A percentile compares a stretch with the other conserved stretches of the same genome.
phyloP scores from a whole-genome alignment of 2,888 invertebrate genomes.

The Ectemnius cavifrons region DNA sequence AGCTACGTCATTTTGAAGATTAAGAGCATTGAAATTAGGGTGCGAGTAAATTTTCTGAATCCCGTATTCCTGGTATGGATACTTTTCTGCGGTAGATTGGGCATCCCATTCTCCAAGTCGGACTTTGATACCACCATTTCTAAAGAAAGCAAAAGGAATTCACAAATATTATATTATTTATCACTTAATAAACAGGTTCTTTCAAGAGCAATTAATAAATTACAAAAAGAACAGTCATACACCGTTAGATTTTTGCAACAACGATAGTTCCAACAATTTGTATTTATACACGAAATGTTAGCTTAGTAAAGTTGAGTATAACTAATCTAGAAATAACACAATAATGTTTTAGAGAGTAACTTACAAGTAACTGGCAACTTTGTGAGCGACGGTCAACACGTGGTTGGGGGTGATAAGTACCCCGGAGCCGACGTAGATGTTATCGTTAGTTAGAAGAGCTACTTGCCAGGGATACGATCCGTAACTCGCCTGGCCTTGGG shows the following conservation, averaged over 20 bases:
- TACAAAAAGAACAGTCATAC: too few species aligned
- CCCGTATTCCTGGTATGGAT: slow-evolving; percentile 83
- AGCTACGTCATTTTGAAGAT: slow-evolving; percentile 90
- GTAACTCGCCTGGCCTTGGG: slow-evolving; percentile 65
- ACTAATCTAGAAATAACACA: background rate
- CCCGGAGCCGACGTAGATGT: slow-evolving; percentile 68
- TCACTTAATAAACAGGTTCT: too few species aligned
- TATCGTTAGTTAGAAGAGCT: slow-evolving; percentile 56
- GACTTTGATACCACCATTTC: slow-evolving; percentile 80
- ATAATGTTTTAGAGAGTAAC: slow-evolving; percentile 21
- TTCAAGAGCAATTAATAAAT: too few species aligned
- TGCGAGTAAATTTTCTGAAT: slow-evolving; percentile 82
- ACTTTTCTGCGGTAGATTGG: slow-evolving; percentile 82
- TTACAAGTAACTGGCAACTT: slow-evolving; percentile 73
- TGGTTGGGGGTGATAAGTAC: slow-evolving; percentile 75
- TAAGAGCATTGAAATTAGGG: slow-evolving; percentile 84
- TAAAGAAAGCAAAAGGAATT: slow-evolving; percentile 28
- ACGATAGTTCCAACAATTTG: too few species aligned
- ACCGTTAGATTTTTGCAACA: too few species aligned
- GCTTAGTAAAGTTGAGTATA: too few species aligned
- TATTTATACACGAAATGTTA: too few species aligned
- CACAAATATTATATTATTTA: too few species aligned
- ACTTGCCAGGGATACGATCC: slow-evolving; percentile 74
- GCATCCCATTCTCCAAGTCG: slow-evolving; percentile 89
- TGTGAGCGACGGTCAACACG: slow-evolving; percentile 80